These are phyloP conservation scores for Cryptocephalus primarius DNA, from an alignment of 2,888 invertebrate genomes.

Conservation along the genomic window DNA sequence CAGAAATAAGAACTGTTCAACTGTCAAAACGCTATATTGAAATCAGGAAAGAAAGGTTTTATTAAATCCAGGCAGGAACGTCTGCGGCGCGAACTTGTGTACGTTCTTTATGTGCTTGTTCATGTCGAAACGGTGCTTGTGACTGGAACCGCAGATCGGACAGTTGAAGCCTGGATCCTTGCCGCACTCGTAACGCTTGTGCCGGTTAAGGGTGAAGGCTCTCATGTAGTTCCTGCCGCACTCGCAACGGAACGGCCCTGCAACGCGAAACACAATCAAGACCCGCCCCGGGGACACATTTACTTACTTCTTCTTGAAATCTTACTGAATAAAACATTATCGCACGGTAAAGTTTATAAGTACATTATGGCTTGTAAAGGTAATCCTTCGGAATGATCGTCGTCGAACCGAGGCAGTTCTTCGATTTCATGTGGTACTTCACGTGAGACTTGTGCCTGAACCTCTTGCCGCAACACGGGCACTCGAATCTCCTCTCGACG, in stretches of 20 bases:
- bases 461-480: conserved; percentile 13
- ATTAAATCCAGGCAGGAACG: too few relatives aligned
- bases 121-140: neutral
- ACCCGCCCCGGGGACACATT: too few relatives aligned
- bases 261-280: neutral
- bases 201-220: conserved; percentile 8
- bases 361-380: too few relatives aligned
- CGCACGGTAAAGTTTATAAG: too few relatives aligned
- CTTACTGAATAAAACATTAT: too few relatives aligned
- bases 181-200: conserved; percentile 23
- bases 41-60: too few relatives aligned
- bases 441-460: conserved; percentile 20
- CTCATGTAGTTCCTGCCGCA: conserved; percentile 10
- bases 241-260: conserved; percentile 5
- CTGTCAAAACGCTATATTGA: too few relatives aligned
- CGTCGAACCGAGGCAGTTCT: conserved; percentile 6
- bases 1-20: too few relatives aligned
- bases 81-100: neutral
- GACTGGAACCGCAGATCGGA: conserved; percentile 16
- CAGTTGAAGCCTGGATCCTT: conserved; percentile 25
- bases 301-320: too few relatives aligned
- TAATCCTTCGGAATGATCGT: neutral
- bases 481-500: conserved; percentile 16
- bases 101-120: neutral
- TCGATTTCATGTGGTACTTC: conserved; percentile 10